A percentile compares a stretch with the other conserved stretches of the same genome.
phyloP scores from a whole-genome alignment of 2,797 vertebrate species.

The Falco concolor region DNA sequence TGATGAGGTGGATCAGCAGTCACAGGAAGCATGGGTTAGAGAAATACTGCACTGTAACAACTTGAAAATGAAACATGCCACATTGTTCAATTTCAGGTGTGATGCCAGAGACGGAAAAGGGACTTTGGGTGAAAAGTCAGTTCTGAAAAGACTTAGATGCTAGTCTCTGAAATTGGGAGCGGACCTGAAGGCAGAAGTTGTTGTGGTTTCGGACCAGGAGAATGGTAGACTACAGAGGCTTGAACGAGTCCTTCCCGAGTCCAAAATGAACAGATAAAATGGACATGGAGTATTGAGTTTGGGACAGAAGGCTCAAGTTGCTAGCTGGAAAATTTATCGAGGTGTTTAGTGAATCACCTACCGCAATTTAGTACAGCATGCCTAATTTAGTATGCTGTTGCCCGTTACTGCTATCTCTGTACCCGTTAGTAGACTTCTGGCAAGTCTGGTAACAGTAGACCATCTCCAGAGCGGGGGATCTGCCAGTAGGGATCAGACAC shows the following conservation, averaged over 20 bases:
- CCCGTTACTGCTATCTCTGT: not conserved
- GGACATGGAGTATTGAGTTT: not conserved
- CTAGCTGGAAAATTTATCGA: not conserved
- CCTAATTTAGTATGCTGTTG: not conserved
- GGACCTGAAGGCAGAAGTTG: not conserved
- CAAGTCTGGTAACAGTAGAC: not conserved
- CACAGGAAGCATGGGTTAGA: not conserved
- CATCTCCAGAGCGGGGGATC: not conserved
- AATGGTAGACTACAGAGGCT: not conserved
- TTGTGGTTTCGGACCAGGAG: not conserved
- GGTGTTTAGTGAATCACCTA: not conserved
- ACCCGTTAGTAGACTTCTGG: not conserved
- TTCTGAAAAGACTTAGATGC: not conserved
- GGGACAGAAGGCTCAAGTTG: not conserved
- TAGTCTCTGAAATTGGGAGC: not conserved
- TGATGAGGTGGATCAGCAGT: not conserved
- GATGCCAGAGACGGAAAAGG: not conserved
- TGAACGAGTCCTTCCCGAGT: not conserved
- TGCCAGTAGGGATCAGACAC: not conserved
- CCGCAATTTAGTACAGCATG: not conserved
- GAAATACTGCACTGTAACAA: fast-evolving
- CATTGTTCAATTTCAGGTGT: not conserved
- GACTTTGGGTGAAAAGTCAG: not conserved
- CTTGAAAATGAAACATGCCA: not conserved
- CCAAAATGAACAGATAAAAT: not conserved